phyloP scores from a whole-genome alignment of 2,888 invertebrate species.

The Troides helena region DNA sequence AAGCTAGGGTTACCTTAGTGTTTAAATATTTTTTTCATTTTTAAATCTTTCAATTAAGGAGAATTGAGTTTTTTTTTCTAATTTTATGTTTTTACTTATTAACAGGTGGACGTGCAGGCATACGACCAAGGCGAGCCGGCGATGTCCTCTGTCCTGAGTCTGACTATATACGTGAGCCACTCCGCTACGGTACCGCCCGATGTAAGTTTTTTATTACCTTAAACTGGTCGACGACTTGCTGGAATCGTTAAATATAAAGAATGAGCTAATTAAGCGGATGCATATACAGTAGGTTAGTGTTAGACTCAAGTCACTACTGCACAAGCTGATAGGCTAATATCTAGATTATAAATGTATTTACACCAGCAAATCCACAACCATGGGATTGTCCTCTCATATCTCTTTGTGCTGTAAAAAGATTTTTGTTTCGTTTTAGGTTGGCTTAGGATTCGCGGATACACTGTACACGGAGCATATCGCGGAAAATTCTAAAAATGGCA shows the following conservation, averaged over 20 bases:
- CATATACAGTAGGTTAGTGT: too few species aligned
- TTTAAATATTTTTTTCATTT: neutral
- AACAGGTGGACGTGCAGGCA: slow-evolving; percentile 91
- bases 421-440: slow-evolving; percentile 73
- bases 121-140: slow-evolving; percentile 93
- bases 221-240: neutral
- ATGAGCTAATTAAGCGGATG: too few species aligned
- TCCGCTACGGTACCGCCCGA: slow-evolving; percentile 84
- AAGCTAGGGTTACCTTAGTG: neutral
- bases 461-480: slow-evolving; percentile 90
- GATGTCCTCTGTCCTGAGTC: slow-evolving; percentile 88
- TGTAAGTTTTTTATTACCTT: slow-evolving; percentile 52
- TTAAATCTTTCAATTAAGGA: too few species aligned
- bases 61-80: neutral
- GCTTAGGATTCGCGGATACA: slow-evolving; percentile 93
- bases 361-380: too few species aligned
- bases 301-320: too few species aligned
- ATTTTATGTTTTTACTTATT: neutral
- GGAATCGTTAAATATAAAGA: too few species aligned
- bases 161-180: slow-evolving; percentile 91
- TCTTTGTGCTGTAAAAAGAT: neutral
- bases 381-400: neutral
- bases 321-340: too few species aligned
- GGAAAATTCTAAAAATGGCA: slow-evolving; percentile 86
- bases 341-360: too few species aligned